A percentile compares a stretch with the other conserved stretches of the same genome.
These are phyloP conservation scores for Leucophora obtusa DNA, from an alignment of 2,888 invertebrate species.

Conservation along the genomic window DNA sequence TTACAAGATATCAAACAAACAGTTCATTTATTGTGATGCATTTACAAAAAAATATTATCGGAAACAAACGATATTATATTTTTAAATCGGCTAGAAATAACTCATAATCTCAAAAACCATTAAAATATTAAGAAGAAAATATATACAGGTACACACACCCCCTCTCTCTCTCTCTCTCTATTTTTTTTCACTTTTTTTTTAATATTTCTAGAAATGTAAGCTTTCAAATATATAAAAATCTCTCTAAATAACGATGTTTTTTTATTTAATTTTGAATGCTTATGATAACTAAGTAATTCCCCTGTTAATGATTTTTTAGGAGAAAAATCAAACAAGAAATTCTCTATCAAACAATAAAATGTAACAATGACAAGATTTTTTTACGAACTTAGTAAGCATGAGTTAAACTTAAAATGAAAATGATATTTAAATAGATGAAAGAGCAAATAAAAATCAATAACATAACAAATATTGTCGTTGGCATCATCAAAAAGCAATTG, in stretches of 20 bases:
- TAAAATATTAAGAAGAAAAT: conserved; percentile 20
- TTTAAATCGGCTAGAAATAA: conserved; percentile 49
- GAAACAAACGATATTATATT: conserved; percentile 53
- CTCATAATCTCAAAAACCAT: conserved; percentile 46
- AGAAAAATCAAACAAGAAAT: conserved; percentile 3
- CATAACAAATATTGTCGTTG: conserved; percentile 24
- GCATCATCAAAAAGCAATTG: conserved; percentile 23
- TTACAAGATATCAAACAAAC: conserved; percentile 50
- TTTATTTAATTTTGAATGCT: conserved; percentile 24
- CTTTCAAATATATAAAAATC: neutral
- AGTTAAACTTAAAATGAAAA: conserved; percentile 8
- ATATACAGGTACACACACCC: conserved; percentile 40
- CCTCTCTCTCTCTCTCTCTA: conserved; percentile 26
- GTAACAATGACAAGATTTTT: neutral
- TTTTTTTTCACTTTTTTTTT: neutral
- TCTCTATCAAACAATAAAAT: conserved; percentile 1
- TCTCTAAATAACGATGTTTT: conserved; percentile 13
- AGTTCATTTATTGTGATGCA: conserved; percentile 24
- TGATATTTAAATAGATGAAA: conserved; percentile 30
- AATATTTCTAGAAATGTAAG: neutral
- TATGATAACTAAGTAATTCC: conserved; percentile 20
- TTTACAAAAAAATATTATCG: conserved; percentile 28
- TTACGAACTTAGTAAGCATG: conserved; percentile 1
- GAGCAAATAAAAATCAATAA: conserved; percentile 38
- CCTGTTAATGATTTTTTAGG: too few relatives aligned